Percentiles rank a stretch among this genome's conserved stretches.
These are phyloP conservation scores for Tapirus terrestris DNA, from an alignment of 2,113 vertebrate genomes.

Conservation along the genomic window DNA sequence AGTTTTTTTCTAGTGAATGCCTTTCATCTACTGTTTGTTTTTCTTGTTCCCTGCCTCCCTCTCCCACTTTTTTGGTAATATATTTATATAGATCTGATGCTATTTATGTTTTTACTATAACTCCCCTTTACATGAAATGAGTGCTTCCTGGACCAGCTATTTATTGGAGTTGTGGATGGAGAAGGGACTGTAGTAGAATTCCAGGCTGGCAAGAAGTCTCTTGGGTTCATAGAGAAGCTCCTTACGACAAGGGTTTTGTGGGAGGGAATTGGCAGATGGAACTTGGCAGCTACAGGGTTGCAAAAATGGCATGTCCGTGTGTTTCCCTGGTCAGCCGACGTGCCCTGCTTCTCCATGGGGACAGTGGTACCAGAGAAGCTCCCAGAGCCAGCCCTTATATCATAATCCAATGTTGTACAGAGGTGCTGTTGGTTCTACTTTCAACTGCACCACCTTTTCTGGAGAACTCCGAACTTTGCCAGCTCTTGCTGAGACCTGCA, in stretches of 20 bases:
- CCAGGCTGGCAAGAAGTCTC: not conserved
- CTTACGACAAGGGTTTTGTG: not conserved
- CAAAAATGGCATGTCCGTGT: not conserved
- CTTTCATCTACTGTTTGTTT: conserved; percentile 60
- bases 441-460: not conserved
- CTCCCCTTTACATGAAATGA: not conserved
- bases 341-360: not conserved
- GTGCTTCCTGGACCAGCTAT: not conserved
- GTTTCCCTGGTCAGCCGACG: not conserved
- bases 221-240: not conserved
- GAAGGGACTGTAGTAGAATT: not conserved
- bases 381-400: not conserved
- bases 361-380: not conserved
- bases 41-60: not conserved
- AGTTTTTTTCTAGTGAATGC: not conserved
- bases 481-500: not conserved
- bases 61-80: not conserved
- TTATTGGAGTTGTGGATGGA: not conserved
- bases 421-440: not conserved
- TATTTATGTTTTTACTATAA: conserved; percentile 35
- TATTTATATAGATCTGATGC: not conserved
- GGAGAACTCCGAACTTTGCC: not conserved
- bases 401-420: not conserved
- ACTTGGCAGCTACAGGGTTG: not conserved
- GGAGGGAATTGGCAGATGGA: not conserved